A percentile compares a stretch with the other conserved stretches of the same genome.
Conservation (phyloP, 2,113 vertebrate species). For the Apus apus region DNA sequence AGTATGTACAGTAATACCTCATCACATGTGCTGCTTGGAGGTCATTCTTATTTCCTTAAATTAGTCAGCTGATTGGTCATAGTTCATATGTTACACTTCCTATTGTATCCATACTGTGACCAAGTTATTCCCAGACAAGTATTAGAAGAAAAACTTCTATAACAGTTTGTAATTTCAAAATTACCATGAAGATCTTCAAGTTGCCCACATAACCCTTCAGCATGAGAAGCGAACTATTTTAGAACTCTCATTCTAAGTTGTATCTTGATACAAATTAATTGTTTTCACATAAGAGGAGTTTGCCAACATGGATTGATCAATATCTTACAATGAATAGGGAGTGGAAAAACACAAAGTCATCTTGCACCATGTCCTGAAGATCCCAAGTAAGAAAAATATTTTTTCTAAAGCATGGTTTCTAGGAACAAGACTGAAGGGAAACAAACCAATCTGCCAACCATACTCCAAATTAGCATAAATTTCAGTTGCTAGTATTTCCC, state of each 20-base stretch:
- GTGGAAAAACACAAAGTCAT: background rate
- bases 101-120: background rate
- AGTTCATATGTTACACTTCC: background rate
- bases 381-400: background rate
- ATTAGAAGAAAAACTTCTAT: background rate
- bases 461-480: background rate
- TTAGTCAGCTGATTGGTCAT: background rate
- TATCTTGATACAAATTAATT: background rate
- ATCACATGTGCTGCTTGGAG: background rate
- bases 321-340: background rate
- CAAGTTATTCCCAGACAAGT: background rate
- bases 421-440: background rate
- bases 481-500: conserved; percentile 16
- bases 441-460: background rate
- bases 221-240: background rate
- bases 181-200: background rate
- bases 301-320: background rate
- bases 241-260: background rate
- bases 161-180: background rate
- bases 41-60: background rate
- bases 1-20: background rate
- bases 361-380: background rate
- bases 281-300: background rate
- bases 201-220: background rate
- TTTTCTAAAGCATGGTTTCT: conserved; percentile 20